Conservation (phyloP, 2,113 vertebrate species). For the Copsychus sechellarum region DNA sequence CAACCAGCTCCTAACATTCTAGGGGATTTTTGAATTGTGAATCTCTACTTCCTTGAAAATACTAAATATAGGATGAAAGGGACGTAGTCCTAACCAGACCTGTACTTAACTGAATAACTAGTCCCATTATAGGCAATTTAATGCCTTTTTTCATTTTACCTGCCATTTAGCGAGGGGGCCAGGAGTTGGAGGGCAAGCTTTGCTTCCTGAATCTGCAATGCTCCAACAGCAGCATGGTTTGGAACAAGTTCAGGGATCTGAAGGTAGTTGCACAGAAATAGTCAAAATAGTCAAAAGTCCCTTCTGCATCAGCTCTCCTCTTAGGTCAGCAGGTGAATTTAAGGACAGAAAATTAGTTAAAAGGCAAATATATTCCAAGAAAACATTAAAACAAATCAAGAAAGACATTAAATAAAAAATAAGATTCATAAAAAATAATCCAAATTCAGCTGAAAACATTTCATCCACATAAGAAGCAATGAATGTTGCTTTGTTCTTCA, state of each 20-base stretch:
- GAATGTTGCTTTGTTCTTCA: not conserved
- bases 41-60: not conserved
- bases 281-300: not conserved
- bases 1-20: not conserved
- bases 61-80: accelerated
- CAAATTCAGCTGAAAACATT: not conserved
- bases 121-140: not conserved
- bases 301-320: not conserved
- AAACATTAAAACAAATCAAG: not conserved
- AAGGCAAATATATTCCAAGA: not conserved
- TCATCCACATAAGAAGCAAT: not conserved
- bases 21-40: not conserved
- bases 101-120: not conserved
- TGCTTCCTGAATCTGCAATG: not conserved
- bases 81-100: not conserved
- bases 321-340: not conserved
- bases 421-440: not conserved
- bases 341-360: not conserved
- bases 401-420: not conserved
- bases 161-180: not conserved
- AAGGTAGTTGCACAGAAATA: not conserved
- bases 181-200: not conserved
- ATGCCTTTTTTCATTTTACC: not conserved
- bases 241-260: not conserved
- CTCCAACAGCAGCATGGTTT: not conserved